These are phyloP conservation scores for Ariopsis seemanni DNA, from an alignment of 2,113 vertebrate genomes.

Conservation along the genomic window DNA sequence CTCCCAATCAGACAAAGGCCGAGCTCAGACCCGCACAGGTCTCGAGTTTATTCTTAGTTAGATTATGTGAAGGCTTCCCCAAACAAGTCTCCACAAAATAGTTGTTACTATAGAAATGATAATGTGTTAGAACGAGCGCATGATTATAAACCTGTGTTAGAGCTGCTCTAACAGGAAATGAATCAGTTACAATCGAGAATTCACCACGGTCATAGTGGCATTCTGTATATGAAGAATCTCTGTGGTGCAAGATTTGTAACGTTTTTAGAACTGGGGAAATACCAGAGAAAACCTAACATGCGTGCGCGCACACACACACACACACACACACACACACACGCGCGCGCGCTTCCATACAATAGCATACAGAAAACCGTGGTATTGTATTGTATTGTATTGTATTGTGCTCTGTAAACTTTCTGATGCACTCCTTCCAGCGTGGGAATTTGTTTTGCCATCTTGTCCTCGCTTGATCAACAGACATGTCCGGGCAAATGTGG, in stretches of 20 bases:
- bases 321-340: background rate
- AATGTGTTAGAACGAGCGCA: background rate
- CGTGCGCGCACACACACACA: background rate
- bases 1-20: no score
- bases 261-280: background rate
- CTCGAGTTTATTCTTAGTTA: background rate
- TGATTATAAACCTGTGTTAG: background rate
- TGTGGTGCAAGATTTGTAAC: background rate
- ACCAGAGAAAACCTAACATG: background rate
- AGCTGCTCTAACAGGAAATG: background rate
- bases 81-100: background rate
- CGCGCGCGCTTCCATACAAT: background rate
- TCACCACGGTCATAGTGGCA: background rate
- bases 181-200: background rate
- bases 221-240: background rate
- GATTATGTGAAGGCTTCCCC: background rate
- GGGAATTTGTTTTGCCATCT: constrained; percentile 19
- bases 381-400: background rate
- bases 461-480: constrained; percentile 13
- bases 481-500: constrained; percentile 43
- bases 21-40: no score
- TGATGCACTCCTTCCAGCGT: background rate
- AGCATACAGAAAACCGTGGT: background rate
- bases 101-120: background rate
- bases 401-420: background rate